phyloP scores from a whole-genome alignment of 2,113 vertebrate species.

The cat (Felis catus) region DNA sequence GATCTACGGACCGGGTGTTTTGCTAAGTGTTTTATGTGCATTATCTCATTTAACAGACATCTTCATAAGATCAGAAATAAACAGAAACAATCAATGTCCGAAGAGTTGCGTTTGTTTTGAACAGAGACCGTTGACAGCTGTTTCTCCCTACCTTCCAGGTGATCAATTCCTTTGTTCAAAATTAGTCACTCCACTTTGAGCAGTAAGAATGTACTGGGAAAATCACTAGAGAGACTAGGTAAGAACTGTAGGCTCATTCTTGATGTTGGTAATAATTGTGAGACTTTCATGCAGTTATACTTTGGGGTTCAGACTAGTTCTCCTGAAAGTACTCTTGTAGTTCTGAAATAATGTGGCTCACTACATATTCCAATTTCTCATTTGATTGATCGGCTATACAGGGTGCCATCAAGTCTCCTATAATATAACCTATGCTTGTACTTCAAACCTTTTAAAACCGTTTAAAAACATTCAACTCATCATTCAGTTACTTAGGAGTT shows the following conservation, averaged over 20 bases:
- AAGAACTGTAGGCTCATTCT: constrained; percentile 8
- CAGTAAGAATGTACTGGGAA: not conserved
- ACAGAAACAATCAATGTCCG: not conserved
- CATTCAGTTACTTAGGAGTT: not conserved
- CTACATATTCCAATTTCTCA: not conserved
- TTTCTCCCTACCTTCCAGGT: not conserved
- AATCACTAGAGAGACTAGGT: not conserved
- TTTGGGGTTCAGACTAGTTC: not conserved
- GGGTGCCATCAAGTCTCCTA: constrained; percentile 20
- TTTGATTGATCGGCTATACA: constrained; percentile 47
- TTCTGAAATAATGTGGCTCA: not conserved
- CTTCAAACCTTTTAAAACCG: not conserved
- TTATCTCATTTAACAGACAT: constrained; percentile 65
- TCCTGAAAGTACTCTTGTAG: not conserved
- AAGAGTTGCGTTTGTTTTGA: not conserved
- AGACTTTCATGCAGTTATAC: not conserved
- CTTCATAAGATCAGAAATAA: not conserved
- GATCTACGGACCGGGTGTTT: not conserved
- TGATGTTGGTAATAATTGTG: constrained; percentile 10
- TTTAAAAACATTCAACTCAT: constrained; percentile 28
- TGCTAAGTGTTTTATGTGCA: not conserved
- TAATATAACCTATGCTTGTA: not conserved
- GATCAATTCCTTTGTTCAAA: constrained; percentile 15
- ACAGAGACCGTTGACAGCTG: not conserved
- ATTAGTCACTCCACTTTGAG: not conserved